phyloP scores from a whole-genome alignment of 2,113 vertebrate species.

The Amphiprion ocellaris region DNA sequence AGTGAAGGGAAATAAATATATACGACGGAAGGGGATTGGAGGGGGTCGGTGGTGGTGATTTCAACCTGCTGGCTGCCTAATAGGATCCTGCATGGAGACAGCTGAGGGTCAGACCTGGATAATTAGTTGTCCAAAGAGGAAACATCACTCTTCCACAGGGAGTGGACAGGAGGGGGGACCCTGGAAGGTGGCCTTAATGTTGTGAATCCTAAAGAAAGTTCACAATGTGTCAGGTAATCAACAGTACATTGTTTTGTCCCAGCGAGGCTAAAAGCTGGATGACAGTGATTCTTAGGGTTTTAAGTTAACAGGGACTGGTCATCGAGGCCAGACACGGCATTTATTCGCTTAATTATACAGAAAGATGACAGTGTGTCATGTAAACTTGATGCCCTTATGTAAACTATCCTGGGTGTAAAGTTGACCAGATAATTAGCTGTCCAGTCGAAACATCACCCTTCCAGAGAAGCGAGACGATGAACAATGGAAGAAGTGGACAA shows the following conservation, averaged over 20 bases:
- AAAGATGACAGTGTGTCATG: slow-evolving; percentile 49
- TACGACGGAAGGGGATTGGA: slow-evolving; percentile 65
- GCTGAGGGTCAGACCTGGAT: slow-evolving; percentile 94
- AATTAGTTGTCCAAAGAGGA: slow-evolving; percentile 97
- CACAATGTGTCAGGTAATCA: slow-evolving; percentile 74
- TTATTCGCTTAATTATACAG: slow-evolving; percentile 54
- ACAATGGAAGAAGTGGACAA: slow-evolving; percentile 33
- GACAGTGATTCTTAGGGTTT: slow-evolving; percentile 32
- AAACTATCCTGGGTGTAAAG: slow-evolving; percentile 36
- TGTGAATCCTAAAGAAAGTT: slow-evolving; percentile 66
- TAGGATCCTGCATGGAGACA: slow-evolving; percentile 96
- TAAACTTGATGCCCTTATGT: slow-evolving; percentile 56
- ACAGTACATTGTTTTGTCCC: slow-evolving; percentile 60
- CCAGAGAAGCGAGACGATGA: slow-evolving; percentile 29
- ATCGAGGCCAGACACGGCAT: slow-evolving; percentile 35
- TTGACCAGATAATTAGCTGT: slow-evolving; percentile 68
- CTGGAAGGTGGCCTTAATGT: slow-evolving; percentile 64
- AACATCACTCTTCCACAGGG: slow-evolving; percentile 78
- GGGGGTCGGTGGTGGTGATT: slow-evolving; percentile 83
- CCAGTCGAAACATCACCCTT: slow-evolving; percentile 47
- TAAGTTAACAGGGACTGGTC: slow-evolving; percentile 51
- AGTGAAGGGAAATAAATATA: slow-evolving; percentile 93
- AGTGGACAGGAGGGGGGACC: slow-evolving; percentile 72
- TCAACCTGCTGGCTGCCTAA: slow-evolving; percentile 94
- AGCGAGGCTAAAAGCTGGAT: slow-evolving; percentile 40